These are phyloP conservation scores for Limnephilus auricula DNA, from an alignment of 2,888 invertebrate genomes.

Conservation along the genomic window DNA sequence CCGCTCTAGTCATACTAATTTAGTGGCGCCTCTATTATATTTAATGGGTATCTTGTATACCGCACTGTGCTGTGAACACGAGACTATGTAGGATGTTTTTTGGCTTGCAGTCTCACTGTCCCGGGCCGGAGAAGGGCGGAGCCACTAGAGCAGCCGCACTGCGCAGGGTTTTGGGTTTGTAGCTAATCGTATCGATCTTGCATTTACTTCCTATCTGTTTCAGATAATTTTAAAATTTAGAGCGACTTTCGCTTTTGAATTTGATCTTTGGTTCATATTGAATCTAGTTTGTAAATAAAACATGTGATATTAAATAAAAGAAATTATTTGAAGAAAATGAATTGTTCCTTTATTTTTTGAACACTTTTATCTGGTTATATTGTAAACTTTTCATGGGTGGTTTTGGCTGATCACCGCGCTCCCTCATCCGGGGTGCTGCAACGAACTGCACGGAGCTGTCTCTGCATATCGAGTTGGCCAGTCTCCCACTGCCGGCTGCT, in stretches of 20 bases:
- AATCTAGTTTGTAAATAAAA: slow-evolving; percentile 54
- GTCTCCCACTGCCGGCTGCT: not conserved
- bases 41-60: slow-evolving; percentile 39
- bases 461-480: not conserved
- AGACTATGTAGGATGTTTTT: slow-evolving; percentile 51
- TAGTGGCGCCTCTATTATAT: not conserved
- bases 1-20: not conserved
- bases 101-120: slow-evolving; percentile 62
- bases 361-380: slow-evolving; percentile 51
- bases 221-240: slow-evolving; percentile 35
- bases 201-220: slow-evolving; percentile 49
- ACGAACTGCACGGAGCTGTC: not conserved
- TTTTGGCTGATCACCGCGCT: slow-evolving; percentile 20
- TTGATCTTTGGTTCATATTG: slow-evolving; percentile 63
- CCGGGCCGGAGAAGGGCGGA: slow-evolving; percentile 46
- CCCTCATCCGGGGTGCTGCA: not conserved
- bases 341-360: slow-evolving; percentile 45
- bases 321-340: slow-evolving; percentile 42
- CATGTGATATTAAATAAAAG: slow-evolving; percentile 30
- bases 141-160: slow-evolving; percentile 1
- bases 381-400: slow-evolving; percentile 60
- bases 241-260: slow-evolving; percentile 44
- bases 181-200: slow-evolving; percentile 58
- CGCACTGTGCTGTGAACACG: slow-evolving; percentile 23
- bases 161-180: slow-evolving; percentile 47